Conservation (phyloP, 2,797 vertebrate genomes). For the Acanthornis magna region DNA sequence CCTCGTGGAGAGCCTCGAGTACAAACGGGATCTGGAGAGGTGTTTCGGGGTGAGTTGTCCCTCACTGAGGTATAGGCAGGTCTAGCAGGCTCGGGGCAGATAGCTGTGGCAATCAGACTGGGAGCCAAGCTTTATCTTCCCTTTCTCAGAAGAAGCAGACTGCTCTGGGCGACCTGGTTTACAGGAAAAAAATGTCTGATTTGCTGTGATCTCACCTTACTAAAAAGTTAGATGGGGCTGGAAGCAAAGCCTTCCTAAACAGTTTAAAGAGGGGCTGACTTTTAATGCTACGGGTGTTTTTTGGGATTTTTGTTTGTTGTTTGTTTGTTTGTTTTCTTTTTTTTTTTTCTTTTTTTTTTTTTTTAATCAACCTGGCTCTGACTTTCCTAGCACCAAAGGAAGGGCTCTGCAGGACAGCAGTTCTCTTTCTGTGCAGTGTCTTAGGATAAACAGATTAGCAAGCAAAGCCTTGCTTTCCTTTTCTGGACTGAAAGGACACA, state of each 20-base stretch:
- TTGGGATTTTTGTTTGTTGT: too few relatives aligned
- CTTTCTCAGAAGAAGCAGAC: background rate
- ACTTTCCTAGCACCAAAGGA: background rate
- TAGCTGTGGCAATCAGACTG: background rate
- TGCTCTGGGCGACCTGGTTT: background rate
- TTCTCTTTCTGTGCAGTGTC: background rate
- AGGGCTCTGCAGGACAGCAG: background rate
- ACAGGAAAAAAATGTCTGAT: background rate
- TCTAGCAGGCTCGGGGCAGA: background rate
- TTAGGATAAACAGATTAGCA: background rate
- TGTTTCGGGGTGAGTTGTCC: background rate
- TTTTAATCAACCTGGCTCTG: background rate
- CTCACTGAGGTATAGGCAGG: background rate
- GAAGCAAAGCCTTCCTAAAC: background rate
- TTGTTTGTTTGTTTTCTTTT: too few relatives aligned
- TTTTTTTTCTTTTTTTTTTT: background rate
- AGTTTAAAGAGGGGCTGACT: background rate
- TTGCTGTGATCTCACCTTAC: background rate
- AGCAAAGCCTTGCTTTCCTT: background rate
- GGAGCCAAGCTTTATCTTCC: background rate
- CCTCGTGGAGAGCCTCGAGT: rapidly evolving
- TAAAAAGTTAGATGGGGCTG: background rate
- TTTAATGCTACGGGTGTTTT: background rate
- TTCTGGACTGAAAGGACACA: background rate
- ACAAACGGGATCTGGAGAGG: background rate